Conservation (phyloP, 2,888 invertebrate genomes). For the Dolichomitus sp. region DNA sequence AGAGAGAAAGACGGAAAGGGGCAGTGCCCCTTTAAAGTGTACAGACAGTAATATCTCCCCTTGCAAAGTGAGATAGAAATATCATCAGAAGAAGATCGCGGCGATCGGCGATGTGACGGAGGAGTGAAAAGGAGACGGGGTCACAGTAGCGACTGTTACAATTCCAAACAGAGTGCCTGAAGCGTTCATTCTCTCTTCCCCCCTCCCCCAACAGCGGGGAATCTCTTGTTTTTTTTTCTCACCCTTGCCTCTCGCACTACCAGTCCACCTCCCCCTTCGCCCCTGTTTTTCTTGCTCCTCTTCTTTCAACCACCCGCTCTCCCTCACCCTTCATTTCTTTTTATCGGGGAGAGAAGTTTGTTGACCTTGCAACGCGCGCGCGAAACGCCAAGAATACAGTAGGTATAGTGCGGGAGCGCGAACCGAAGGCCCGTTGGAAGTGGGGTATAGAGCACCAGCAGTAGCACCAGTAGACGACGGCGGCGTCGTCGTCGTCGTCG, state of each 20-base stretch:
- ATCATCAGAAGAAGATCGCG: conserved; percentile 30
- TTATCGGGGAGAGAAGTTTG: conserved; percentile 70
- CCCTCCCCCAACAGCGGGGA: conserved; percentile 35
- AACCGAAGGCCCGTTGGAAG: conserved; percentile 48
- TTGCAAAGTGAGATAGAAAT: conserved; percentile 30
- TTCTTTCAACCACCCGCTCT: conserved; percentile 37
- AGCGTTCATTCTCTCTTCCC: conserved; percentile 38
- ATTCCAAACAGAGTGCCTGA: conserved; percentile 64
- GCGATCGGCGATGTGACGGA: conserved; percentile 7
- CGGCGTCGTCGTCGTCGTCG: conserved; percentile 57
- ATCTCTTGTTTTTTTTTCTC: conserved; percentile 48
- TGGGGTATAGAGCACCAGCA: conserved; percentile 36
- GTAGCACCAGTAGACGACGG: conserved; percentile 30
- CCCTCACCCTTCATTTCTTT: conserved; percentile 50
- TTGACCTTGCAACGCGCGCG: conserved; percentile 72
- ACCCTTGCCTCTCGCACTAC: conserved; percentile 41
- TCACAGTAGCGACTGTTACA: conserved; percentile 65
- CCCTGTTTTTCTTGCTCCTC: conserved; percentile 62
- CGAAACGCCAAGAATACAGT: conserved; percentile 71
- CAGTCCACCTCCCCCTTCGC: conserved; percentile 5
- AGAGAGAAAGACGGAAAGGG: conserved; percentile 4
- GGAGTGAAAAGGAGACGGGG: conserved; percentile 58
- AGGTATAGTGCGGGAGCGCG: conserved; percentile 53
- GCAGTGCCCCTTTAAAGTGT: conserved; percentile 42
- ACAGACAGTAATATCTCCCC: conserved; percentile 12